Evolutionary conservation across 1,140 invertebrate species (phyloP).

Genomic region (Halesus radiatus): DNA sequence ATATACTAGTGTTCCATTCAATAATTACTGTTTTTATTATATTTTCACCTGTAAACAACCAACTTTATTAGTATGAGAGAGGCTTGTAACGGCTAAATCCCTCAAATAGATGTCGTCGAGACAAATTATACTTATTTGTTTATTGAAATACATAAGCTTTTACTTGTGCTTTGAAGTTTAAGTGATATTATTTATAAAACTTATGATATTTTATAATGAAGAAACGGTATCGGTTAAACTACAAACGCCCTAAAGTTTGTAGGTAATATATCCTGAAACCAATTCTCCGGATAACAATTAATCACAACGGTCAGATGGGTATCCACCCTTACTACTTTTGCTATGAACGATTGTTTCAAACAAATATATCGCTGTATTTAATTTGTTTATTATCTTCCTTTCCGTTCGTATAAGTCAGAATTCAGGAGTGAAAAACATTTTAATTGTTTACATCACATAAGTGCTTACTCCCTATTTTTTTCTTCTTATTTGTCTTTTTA

Average conservation of each 20-base stretch:
- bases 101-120: no score
- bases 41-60: no score
- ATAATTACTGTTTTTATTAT: no score
- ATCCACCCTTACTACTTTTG: slow-evolving; percentile 15
- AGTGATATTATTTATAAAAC: no score
- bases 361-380: background rate
- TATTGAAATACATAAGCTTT: no score
- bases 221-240: background rate
- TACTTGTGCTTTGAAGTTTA: no score
- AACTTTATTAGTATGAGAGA: no score
- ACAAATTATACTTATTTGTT: no score
- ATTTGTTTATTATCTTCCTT: slow-evolving; percentile 16
- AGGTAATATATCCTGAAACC: slow-evolving; percentile 3
- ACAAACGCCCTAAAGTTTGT: background rate
- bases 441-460: background rate
- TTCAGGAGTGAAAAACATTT: background rate
- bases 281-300: slow-evolving; percentile 40
- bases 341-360: slow-evolving; percentile 35
- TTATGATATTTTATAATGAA: background rate
- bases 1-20: no score
- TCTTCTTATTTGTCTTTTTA: no score
- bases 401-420: background rate
- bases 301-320: slow-evolving; percentile 42
- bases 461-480: no score
- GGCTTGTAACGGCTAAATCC: no score